Base-by-base conservation (phyloP, 2,888 invertebrate genomes). In the Anoplius nigerrimus region DNA sequence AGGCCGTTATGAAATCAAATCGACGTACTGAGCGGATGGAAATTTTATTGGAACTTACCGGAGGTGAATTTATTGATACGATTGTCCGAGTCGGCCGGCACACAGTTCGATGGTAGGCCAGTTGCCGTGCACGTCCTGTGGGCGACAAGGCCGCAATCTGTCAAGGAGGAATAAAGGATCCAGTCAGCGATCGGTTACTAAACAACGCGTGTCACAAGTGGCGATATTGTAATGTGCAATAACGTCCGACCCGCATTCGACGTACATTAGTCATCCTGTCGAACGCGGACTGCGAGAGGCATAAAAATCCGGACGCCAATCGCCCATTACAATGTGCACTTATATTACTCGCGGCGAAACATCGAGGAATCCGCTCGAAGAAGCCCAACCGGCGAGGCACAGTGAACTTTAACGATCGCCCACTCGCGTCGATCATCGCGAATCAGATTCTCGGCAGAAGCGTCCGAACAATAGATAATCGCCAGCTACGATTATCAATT, bases 101-200 rank as follows among this genome's bases (percentile, higher is more conserved):
- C 86, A 85, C 93, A 93, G 66, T 90, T 87, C 61, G 82, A 78
- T 55, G 92, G 91, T 75, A 93, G 88, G 70, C 92, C 93, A 66
- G 92, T 92, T 51, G 92, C 92, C 55, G 92, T 91, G 87, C 94
- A 94, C 72, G 93, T 92, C 72, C 93, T 90, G 88, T 94, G 94
- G 75, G 93, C 92, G 71, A 93, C 92, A 79, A 93, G 89, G 65
- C 94, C 93, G 88, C 94, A 94, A 83, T 91, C 92, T 93, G 87
- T 78, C 80, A 79, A 68, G 67, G 51, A 51, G 15, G 56, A 16
- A 61, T 57, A 62, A 61, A 45, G 34, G 11, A 11, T 13, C 45
- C 42, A 59, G 18, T 34, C 34, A 34, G 11, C 11, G 34, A 6
- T 34, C 34, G 34, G 34, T 34, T 34, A 34, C 61, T 60, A 66